Conservation (phyloP, 2,797 vertebrate species). For the Lagorchestes hirsutus region DNA sequence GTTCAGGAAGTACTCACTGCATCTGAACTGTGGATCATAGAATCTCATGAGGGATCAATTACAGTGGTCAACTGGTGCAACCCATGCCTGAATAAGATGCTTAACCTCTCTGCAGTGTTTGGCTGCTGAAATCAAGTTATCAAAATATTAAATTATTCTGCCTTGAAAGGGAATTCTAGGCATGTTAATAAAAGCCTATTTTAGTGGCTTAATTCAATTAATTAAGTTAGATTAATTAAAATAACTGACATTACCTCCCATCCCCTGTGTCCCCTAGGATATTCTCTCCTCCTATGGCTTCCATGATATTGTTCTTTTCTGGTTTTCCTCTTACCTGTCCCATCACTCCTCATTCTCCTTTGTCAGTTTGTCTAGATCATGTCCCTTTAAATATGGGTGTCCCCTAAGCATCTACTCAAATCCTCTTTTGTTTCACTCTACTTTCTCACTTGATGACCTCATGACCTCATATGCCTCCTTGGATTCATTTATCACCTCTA, state of each 20-base stretch:
- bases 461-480: not conserved
- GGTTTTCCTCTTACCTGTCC: not conserved
- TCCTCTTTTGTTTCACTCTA: not conserved
- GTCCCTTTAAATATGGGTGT: not conserved
- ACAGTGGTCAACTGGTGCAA: not conserved
- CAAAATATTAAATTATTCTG: not conserved
- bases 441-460: not conserved
- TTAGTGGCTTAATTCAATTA: not conserved
- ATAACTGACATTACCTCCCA: not conserved
- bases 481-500: conserved; percentile 10
- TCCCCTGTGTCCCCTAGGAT: not conserved
- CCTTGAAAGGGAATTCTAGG: not conserved
- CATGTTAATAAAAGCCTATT: not conserved
- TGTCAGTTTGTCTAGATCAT: not conserved
- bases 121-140: not conserved
- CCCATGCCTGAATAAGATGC: not conserved
- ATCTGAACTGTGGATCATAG: not conserved
- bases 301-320: not conserved
- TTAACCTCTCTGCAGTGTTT: not conserved
- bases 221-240: not conserved
- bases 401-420: not conserved
- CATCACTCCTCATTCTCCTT: not conserved
- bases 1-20: not conserved
- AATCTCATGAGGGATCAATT: not conserved
- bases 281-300: not conserved